Evolutionary conservation across 2,888 invertebrate genomes (phyloP), one percentile per base, ranked within the genome.

Genomic region (Biston betularia): DNA sequence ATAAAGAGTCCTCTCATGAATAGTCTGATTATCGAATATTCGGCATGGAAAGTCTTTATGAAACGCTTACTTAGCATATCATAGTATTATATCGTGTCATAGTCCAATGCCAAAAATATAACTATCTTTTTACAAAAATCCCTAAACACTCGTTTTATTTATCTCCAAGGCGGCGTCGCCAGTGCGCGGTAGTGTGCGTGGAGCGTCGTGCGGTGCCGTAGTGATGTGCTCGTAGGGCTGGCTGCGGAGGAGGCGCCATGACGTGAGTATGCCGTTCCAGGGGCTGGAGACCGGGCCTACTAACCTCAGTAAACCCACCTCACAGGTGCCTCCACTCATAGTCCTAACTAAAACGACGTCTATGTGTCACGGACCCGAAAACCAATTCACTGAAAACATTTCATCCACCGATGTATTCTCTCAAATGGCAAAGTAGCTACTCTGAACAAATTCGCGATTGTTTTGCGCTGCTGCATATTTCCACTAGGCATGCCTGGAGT

Each of bases 51-150:
- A 92, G 93, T 93, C 93, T 93, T 93, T 92, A 93, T 93, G 92
- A 93, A 93, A 92, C 93, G 93, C 93, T 93, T 93, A 93, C 92
- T 92, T 93, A 93, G 93, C 93, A 93, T 93, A 93, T 93, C 93
- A 93, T 93, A 93, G 93, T 93, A 93, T 93, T 93, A 93, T 93
- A 93, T 93, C 93, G 93, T 93, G 93, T 93, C 93, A 93, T 93
- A 93, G 93, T 93, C 93, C 92, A 93, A 93, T 93, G 93, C 93
- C 93, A 93, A 93, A 93, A 93, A 93, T 93, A 93, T 93, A 93
- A 93, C 92, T 93, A 93, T 93, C 93, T 93, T 93, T 93, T 93
- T 93, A 93, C 91, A 92, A 92, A 93, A 93, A 93, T 92, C 91
- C 90, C 84, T 87, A 90, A 83, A 77, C 77, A 80, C 86, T 92